A percentile compares a stretch with the other conserved stretches of the same genome.
These are phyloP conservation scores for Spodoptera littoralis DNA, from an alignment of 2,888 invertebrate genomes.

Conservation along the genomic window DNA sequence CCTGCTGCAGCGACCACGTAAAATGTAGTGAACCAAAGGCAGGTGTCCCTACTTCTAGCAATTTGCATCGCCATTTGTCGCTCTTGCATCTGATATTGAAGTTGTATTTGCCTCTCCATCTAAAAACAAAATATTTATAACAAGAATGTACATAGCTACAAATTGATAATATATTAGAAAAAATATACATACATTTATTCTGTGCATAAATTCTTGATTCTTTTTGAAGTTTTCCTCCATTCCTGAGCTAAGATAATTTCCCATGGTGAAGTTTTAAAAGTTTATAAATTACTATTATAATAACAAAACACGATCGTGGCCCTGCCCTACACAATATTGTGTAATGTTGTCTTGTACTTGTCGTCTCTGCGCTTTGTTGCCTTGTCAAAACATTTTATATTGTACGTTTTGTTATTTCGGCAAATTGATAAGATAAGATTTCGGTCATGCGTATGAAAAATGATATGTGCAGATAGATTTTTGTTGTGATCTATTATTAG, in stretches of 20 bases:
- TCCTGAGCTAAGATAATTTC: conserved; percentile 87
- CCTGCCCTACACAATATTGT: conserved; percentile 30
- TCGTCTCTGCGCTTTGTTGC: conserved; percentile 42
- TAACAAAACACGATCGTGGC: conserved; percentile 50
- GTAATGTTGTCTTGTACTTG: conserved; percentile 47
- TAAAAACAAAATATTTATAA: conserved; percentile 59
- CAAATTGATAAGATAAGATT: neutral
- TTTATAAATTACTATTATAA: conserved; percentile 31
- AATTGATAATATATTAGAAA: neutral
- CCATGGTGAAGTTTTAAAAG: conserved; percentile 80
- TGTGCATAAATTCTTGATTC: conserved; percentile 91
- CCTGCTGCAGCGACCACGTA: conserved; percentile 88
- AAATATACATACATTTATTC: conserved; percentile 84
- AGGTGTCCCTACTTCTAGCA: conserved; percentile 91
- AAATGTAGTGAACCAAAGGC: conserved; percentile 92
- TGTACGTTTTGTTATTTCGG: conserved; percentile 31
- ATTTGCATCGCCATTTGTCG: conserved; percentile 92
- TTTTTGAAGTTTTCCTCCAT: conserved; percentile 91
- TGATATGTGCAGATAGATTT: too few species aligned
- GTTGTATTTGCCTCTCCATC: conserved; percentile 94
- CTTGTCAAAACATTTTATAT: conserved; percentile 46
- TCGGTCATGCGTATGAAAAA: neutral
- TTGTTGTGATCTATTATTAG: too few species aligned
- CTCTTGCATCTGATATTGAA: conserved; percentile 94
- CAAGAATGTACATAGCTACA: neutral